phyloP scores from a whole-genome alignment of 2,113 vertebrate genomes.

The Gallinago media region DNA sequence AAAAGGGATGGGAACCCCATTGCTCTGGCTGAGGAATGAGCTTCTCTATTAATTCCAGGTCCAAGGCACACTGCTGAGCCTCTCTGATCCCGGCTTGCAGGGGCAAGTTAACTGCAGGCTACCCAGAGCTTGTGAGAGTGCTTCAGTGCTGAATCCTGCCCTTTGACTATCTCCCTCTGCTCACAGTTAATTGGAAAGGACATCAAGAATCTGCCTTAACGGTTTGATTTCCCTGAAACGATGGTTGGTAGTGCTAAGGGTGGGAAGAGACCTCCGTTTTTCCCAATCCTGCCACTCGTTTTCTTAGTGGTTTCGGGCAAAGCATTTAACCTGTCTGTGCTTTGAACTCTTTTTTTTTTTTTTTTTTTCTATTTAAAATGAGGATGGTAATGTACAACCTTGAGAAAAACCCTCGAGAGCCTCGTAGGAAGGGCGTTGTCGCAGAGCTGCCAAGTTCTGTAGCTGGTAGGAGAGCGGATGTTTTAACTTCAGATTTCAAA shows the following conservation, averaged over 20 bases:
- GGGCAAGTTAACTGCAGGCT: neutral
- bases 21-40: neutral
- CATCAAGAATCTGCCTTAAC: neutral
- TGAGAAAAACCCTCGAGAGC: neutral
- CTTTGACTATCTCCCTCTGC: neutral
- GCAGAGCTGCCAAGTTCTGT: neutral
- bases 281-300: neutral
- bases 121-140: neutral
- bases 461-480: neutral
- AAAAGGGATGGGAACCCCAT: neutral
- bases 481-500: neutral
- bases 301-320: neutral
- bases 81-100: accelerated
- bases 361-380: neutral
- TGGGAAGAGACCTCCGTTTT: neutral
- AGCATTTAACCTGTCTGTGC: neutral
- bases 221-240: neutral
- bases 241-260: neutral
- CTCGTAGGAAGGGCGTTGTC: neutral
- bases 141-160: accelerated
- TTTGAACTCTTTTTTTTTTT: neutral
- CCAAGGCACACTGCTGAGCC: neutral
- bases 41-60: neutral
- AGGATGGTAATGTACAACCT: neutral
- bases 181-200: neutral